Base-by-base conservation (phyloP, 2,113 vertebrate species). In the Pseudois nayaur region DNA sequence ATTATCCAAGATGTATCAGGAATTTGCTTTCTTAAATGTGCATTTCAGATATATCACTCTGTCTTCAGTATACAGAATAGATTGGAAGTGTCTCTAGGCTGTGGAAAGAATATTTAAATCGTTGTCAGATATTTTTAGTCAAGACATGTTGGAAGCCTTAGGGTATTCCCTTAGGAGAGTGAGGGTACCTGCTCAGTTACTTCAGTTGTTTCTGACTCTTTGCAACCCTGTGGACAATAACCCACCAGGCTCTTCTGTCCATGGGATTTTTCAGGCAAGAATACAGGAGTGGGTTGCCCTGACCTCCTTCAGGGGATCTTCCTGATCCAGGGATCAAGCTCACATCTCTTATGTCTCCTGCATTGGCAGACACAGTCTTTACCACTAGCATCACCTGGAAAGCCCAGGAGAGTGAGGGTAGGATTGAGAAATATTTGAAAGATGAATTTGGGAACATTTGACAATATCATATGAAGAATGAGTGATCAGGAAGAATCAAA, bases 301-400 rank as follows among this genome's bases (percentile, higher is more conserved):
- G 67, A 4, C 67, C 5, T 71, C 10, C n/a, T 23, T 36, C 19
- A 71, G n/a, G 67, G n/a, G 10, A 71, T 71, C n/a, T 71, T 71
- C 19, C 19, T 71, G 67, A 6, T 5, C n/a, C n/a, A 40, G 19
- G 67, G 19, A 71, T 71, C 67, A 23, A 71, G n/a, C 67, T 23
- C 2, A 0, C 9, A 71, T 71, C 67, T 21, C n/a, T 6, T 6
- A 40, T 40, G 64, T 12, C 67, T 71, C n/a, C 67, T 40, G 5
- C n/a, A 71, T 6, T 40, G n/a, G n/a, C n/a, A 71, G 67, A 5
- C n/a, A 23, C 5, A 36, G 6, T 71, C n/a, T 71, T 71, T 12
- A 40, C n/a, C 19, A 40, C 16, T 40, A 71, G 19, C 3, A 71
- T 5, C 19, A 71, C n/a, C 67, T 36, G 67, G 19, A 36, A 71